Evolutionary conservation across 2,113 vertebrate genomes (phyloP).

Genomic region (Diglossa brunneiventris): DNA sequence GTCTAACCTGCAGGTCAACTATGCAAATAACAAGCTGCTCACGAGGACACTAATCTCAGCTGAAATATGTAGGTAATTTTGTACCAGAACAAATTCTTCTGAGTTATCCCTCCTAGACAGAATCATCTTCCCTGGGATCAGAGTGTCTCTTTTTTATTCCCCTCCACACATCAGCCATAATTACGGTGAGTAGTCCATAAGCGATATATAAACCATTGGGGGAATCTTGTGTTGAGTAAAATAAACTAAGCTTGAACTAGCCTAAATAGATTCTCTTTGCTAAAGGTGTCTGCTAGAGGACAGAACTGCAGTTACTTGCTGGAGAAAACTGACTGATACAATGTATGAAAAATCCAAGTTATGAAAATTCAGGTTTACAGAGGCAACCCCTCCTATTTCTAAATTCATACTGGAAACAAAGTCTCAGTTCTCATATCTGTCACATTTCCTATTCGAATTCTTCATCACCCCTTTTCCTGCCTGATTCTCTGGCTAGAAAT

Average conservation of each 20-base stretch:
- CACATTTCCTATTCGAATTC: background rate
- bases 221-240: background rate
- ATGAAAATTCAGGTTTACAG: background rate
- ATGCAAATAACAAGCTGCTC: background rate
- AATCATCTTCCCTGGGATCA: background rate
- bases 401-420: background rate
- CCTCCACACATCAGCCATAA: background rate
- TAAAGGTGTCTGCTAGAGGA: background rate
- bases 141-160: background rate
- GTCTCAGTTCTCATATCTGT: background rate
- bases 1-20: conserved; percentile 43
- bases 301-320: background rate
- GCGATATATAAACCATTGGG: background rate
- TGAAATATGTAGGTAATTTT: background rate
- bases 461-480: conserved; percentile 6
- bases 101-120: background rate
- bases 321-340: background rate
- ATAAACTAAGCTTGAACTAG: background rate
- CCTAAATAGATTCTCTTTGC: background rate
- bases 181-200: background rate
- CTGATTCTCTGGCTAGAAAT: background rate
- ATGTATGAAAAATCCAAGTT: background rate
- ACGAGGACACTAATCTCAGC: background rate
- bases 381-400: background rate
- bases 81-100: background rate